Base-by-base conservation (phyloP, 2,888 invertebrate genomes). In the Pegoplata infirma region DNA sequence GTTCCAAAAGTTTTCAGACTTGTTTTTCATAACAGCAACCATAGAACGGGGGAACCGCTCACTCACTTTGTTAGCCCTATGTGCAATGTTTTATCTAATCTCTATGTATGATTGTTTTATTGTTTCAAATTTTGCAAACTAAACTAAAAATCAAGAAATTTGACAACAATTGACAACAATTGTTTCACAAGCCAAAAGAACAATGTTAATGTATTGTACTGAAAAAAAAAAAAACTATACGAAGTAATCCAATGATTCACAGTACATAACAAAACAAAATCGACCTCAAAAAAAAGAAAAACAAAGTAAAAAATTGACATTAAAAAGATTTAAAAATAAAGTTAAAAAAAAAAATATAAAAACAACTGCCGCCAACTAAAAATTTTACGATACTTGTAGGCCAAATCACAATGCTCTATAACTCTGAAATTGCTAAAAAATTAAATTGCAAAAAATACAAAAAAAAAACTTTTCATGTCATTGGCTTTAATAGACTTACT, bases 171-270 rank as follows among this genome's bases (percentile, higher is more conserved):
- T 47, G 21, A 10, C 47, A 23, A 19, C 61, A 63, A 32, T 40
- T 40, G 3, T 21, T 40, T 10, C 19, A 12, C 17, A 36, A n/a
- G 17, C 28, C 3, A 17, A 10, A 10, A 40, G 36, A 40, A 40
- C 36, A 40, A 40, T 40, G n/a, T 40, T 5, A n/a, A 40, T 40
- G 10, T n/a, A 40, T n/a, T 40, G n/a, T 40, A 40, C 12, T 40
- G 36, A 2, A 40, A 40, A 12, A 10, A 12, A 12, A 28, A 59
- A 74, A 28, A 32, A 53, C 44, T n/a, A n/a, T n/a, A n/a, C n/a
- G n/a, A n/a, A n/a, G n/a, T n/a, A 56, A 58, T 16, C 16, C 40
- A 72, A 44, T 68, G 56, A 68, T 68, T 77, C 56, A 68, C 68
- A 58, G 63, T 25, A 36, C 32, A 51, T 55, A 71, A 64, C 10